Percentiles rank a stretch among this genome's conserved stretches.
phyloP scores from a whole-genome alignment of 2,888 invertebrate species.

The Oscheius myriophilus region DNA sequence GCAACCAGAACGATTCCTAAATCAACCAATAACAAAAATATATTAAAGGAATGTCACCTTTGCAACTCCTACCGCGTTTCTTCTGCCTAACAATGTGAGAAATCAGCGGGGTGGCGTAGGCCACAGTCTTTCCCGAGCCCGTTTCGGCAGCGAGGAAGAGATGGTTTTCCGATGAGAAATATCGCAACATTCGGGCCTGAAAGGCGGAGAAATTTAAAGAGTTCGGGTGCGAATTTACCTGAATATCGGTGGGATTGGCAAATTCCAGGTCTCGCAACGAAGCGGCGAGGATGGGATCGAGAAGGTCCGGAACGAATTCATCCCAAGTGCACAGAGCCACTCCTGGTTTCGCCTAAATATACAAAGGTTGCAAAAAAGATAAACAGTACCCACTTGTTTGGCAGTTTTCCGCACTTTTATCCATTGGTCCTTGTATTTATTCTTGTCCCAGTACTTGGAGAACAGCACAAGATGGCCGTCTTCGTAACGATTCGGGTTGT shows the following conservation, averaged over 20 bases:
- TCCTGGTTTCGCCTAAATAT: not conserved
- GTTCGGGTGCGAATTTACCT: constrained; percentile 2
- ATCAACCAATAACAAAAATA: not conserved
- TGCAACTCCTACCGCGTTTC: not conserved
- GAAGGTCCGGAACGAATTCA: constrained; percentile 15
- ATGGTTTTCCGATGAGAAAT: constrained; percentile 22
- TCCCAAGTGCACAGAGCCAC: constrained; percentile 9
- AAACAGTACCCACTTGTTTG: not conserved
- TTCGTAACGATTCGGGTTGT: constrained; percentile 13
- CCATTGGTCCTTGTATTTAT: constrained; percentile 31
- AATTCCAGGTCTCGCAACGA: constrained; percentile 1
- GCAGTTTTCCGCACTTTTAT: constrained; percentile 8
- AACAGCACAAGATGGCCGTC: constrained; percentile 9
- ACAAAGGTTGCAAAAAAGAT: too few relatives aligned
- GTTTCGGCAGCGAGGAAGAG: constrained; percentile 30
- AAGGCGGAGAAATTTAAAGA: not conserved
- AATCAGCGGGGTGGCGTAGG: constrained; percentile 19
- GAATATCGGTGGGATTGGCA: constrained; percentile 15
- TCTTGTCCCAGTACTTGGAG: constrained; percentile 26
- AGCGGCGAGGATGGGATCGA: constrained; percentile 4
- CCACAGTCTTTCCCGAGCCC: constrained; percentile 29
- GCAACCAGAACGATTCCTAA: constrained; percentile 17
- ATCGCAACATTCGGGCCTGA: constrained; percentile 19
- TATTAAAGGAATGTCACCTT: not conserved
- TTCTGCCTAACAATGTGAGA: not conserved